These are phyloP conservation scores for Drosophila neocordata DNA, from an alignment of 1,140 invertebrate genomes.

Conservation along the genomic window DNA sequence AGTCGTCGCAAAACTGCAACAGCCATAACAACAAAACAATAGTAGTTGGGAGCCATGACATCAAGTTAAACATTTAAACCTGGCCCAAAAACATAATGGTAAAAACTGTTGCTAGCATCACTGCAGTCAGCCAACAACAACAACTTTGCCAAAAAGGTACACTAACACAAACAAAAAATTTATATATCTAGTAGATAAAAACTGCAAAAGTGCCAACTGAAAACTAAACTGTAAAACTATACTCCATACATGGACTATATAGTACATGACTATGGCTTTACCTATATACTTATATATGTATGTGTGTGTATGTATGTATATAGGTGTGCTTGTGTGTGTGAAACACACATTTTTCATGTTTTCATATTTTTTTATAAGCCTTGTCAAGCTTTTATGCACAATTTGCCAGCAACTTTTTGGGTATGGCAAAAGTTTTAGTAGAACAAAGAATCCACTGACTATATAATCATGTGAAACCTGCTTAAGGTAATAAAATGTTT, in stretches of 20 bases:
- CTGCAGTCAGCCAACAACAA: neutral
- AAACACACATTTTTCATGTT: slow-evolving; percentile 24
- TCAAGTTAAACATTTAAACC: slow-evolving; percentile 12
- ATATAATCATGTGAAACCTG: neutral
- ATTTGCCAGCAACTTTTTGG: slow-evolving; percentile 17
- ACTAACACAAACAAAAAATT: neutral
- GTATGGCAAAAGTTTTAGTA: slow-evolving; percentile 7
- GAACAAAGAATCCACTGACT: neutral
- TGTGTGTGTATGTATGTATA: too few species aligned
- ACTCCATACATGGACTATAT: slow-evolving; percentile 4
- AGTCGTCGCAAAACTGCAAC: neutral
- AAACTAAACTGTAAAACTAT: neutral
- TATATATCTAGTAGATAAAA: slow-evolving; percentile 14
- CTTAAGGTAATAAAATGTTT: neutral
- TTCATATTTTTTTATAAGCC: slow-evolving; percentile 21
- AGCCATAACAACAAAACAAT: neutral
- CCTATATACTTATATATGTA: neutral
- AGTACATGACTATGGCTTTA: neutral
- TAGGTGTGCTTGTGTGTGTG: neutral
- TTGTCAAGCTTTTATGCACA: slow-evolving; percentile 15
- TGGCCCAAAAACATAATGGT: slow-evolving; percentile 7
- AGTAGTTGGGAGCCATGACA: slow-evolving; percentile 20
- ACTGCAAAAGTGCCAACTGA: slow-evolving; percentile 9
- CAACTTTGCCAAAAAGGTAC: slow-evolving; percentile 8
- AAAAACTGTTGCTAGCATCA: neutral